These are phyloP conservation scores for Steinernema hermaphroditum DNA, from an alignment of 2,888 invertebrate genomes.

Conservation along the genomic window DNA sequence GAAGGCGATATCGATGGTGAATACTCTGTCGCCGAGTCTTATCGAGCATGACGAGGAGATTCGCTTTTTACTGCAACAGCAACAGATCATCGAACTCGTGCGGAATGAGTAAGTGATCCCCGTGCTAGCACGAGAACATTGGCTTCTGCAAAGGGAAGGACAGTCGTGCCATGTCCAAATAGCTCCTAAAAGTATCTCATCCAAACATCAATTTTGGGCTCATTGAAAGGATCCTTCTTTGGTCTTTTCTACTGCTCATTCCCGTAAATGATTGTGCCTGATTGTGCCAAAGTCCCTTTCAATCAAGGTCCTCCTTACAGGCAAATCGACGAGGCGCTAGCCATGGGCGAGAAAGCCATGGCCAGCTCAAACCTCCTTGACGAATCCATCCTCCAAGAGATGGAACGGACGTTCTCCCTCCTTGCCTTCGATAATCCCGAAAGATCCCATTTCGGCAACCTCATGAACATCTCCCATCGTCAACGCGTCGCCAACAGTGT, in stretches of 20 bases:
- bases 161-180: no score
- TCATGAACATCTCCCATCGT: conserved; percentile 87
- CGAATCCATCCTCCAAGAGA: conserved; percentile 68
- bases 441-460: conserved; percentile 89
- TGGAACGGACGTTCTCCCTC: conserved; percentile 86
- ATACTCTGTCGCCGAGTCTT: conserved; percentile 88
- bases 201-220: no score
- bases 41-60: conserved; percentile 91
- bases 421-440: conserved; percentile 95
- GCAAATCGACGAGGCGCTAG: conserved; percentile 81
- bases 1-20: conserved; percentile 77
- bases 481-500: conserved; percentile 70
- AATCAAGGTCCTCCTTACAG: no score
- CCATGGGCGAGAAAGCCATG: conserved; percentile 72
- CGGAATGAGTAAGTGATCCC: conserved; percentile 42
- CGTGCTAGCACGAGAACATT: neutral
- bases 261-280: no score
- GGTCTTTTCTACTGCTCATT: no score
- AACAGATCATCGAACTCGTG: conserved; percentile 49
- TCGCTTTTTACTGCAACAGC: conserved; percentile 86
- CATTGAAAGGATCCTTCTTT: no score
- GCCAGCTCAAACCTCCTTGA: conserved; percentile 85
- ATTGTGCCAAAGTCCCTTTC: no score
- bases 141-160: no score
- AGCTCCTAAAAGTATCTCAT: no score